Conservation (phyloP, 2,797 vertebrate species). For the Eulemur coronatus region DNA sequence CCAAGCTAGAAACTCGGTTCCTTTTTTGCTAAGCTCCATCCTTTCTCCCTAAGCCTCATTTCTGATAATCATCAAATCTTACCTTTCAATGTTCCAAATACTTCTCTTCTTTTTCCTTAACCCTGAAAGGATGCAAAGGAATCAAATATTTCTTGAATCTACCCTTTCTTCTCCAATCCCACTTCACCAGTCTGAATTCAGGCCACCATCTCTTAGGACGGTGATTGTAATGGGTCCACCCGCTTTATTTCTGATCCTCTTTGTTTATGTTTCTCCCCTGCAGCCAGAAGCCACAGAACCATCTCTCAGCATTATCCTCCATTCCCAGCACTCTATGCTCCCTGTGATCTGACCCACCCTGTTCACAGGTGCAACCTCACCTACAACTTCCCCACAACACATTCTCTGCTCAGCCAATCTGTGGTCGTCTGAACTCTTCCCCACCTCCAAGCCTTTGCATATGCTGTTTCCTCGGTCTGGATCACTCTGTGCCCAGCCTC, state of each 20-base stretch:
- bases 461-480: background rate
- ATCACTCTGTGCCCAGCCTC: background rate
- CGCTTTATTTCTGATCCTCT: background rate
- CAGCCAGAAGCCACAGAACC: background rate
- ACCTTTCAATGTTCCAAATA: background rate
- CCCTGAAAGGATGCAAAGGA: too few species aligned
- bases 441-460: background rate
- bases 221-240: background rate
- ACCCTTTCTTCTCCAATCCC: background rate
- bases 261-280: background rate
- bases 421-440: background rate
- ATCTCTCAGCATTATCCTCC: background rate
- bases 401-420: background rate
- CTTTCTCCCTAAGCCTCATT: background rate
- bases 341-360: background rate
- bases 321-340: accelerated
- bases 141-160: background rate
- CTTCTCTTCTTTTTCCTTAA: too few species aligned
- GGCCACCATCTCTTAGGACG: background rate
- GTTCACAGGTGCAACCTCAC: background rate
- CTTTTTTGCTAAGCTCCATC: background rate
- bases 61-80: background rate
- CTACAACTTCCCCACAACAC: background rate
- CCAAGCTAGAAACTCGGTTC: background rate
- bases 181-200: background rate